These are phyloP conservation scores for Plagiodera versicolora DNA, from an alignment of 2,888 invertebrate species.

Conservation along the genomic window DNA sequence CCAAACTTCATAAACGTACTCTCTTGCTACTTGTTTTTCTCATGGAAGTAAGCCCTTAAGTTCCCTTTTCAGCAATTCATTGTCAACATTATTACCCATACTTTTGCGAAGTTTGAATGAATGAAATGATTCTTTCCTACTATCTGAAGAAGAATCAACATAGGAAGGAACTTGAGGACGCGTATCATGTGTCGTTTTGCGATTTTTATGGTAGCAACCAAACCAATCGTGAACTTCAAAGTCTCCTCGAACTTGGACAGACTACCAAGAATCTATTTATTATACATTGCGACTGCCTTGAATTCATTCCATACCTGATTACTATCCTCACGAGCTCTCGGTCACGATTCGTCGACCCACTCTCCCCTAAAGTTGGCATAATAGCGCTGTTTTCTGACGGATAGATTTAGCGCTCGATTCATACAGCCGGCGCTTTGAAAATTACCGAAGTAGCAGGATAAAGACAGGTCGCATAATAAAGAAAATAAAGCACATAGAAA, in stretches of 20 bases:
- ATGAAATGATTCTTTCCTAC: no score
- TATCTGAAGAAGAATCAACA: no score
- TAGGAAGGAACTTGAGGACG: no score
- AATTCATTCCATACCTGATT: not conserved
- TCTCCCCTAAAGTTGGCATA: conserved; percentile 42
- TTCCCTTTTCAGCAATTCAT: no score
- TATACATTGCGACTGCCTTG: not conserved
- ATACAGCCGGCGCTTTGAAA: conserved; percentile 45
- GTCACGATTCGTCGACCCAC: conserved; percentile 13
- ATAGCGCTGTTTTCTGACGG: conserved; percentile 47
- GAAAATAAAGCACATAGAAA: conserved; percentile 41
- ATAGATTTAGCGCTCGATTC: conserved; percentile 47
- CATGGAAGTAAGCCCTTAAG: no score
- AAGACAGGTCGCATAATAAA: conserved; percentile 39
- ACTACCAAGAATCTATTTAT: not conserved
- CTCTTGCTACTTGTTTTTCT: no score
- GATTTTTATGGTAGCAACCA: no score
- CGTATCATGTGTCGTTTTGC: no score
- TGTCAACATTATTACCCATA: no score
- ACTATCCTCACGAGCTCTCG: not conserved
- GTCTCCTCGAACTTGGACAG: not conserved
- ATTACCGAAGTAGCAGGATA: conserved; percentile 47
- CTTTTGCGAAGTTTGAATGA: no score
- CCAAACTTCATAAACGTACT: no score
- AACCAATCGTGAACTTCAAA: no score